Evolutionary conservation across 2,888 invertebrate species (phyloP), one percentile per base, ranked within the genome.

Genomic region (Nasonia oneida): DNA sequence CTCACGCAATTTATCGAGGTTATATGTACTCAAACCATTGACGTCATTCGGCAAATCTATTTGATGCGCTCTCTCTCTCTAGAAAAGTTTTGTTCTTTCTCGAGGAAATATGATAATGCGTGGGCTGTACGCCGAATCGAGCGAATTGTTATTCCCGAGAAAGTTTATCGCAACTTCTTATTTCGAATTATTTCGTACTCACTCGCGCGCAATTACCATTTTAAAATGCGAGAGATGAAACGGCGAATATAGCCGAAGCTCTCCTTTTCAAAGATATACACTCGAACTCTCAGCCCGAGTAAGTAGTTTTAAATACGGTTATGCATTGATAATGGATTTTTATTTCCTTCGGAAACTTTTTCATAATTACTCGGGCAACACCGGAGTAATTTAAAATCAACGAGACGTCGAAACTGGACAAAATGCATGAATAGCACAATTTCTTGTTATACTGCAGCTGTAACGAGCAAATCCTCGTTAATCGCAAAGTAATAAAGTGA

Each of bases 401-500:
- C 70, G 33, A 23, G 33, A 64, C 14, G 74, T 37, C 39, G 73
- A 39, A 73, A 42, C 42, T 79, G 14, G 53, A 57, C 1, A 18
- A 61, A 33, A 74, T 33, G 64, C 33, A 33, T n/a, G 64, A 73
- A 83, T 47, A 23, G 70, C 23, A 67, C 64, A 53, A 81, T 64
- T 85, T 85, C 73, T 81, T 73, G 39, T 78, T 73, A 81, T 37
- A 15, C 23, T 77, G 42, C 57, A 61, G 57, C n/a, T 47, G 23
- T 61, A 77, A 78, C 73, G 77, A 77, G 80, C 39, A 77, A 79
- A 85, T 53, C 64, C 78, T 82, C 67, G 71, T 85, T 85, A 82
- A 82, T 85, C 64, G 73, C 78, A 67, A 79, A 82, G 85, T 85
- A 82, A 82, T 85, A 85, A 85, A 82, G 74, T 78, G 74, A 82